Base-by-base conservation (phyloP, 2,888 invertebrate species). In the Euplexia lucipara region DNA sequence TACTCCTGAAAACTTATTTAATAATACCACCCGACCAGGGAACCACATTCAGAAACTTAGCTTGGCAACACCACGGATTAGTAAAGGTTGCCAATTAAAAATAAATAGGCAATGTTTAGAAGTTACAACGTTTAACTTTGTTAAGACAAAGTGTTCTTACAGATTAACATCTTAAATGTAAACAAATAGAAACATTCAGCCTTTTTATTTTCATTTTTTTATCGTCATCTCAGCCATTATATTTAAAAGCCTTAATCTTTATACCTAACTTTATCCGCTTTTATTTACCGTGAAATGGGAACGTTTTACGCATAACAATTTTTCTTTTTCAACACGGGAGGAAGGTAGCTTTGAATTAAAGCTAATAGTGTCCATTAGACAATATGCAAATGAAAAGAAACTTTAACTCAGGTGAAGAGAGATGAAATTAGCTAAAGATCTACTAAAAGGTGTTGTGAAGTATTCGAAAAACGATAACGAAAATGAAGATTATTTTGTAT, bases 281-380 rank as follows among this genome's bases (percentile, higher is more conserved):
- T 82, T 78, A 83, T 83, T 81, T 83, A 75, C 71, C 82, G 79
- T 82, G 62, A 80, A 83, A 83, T 77, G 75, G 66, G 66, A 75
- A 76, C 73, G 74, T 70, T 78, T 72, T 76, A 70, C 72, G 76
- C 71, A 74, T 74, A 75, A 75, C 77, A 73, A 78, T 75, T 78
- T 75, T 70, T 71, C 54, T 75, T 75, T 79, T 63, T 52, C 61
- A 63, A 69, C 48, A 52, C 75, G 54, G 51, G 47, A 67, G 51
- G 57, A 70, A 63, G 54, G 74, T 64, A 54, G 54, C 60, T 44
- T 45, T 61, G 61, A 75, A 68, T 75, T 70, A 60, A 60, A 68
- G 65, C 42, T 61, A 70, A 74, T 59, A 65, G 65, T 78, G 65
- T 54, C 58, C 67, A 75, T 78, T 70, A 78, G 48, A 58, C 56